Conservation (phyloP, 2,797 vertebrate genomes). For the Anguilla megastoma region DNA sequence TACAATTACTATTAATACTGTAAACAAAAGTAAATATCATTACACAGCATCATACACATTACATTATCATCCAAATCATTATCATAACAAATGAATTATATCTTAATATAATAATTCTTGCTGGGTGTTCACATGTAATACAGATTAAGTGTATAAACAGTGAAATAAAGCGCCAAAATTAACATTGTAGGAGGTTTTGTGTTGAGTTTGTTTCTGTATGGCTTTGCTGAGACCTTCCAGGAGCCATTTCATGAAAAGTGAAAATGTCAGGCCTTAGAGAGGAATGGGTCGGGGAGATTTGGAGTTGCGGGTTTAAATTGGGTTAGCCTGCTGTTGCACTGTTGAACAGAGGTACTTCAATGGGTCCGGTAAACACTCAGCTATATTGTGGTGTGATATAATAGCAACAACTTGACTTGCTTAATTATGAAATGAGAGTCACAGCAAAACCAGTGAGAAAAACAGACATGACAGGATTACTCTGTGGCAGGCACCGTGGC, state of each 20-base stretch:
- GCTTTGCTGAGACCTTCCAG: background rate
- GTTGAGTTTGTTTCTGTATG: background rate
- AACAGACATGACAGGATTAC: background rate
- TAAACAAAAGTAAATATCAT: too few species aligned
- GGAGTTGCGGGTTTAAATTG: background rate
- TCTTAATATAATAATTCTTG: too few species aligned
- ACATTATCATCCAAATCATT: too few species aligned
- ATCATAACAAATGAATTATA: too few species aligned
- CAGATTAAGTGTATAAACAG: too few species aligned
- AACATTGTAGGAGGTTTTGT: background rate
- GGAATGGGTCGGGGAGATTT: background rate
- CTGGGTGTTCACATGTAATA: too few species aligned
- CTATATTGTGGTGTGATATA: background rate
- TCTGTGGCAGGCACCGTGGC: background rate
- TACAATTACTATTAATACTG: too few species aligned
- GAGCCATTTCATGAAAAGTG: slow-evolving; percentile 2
- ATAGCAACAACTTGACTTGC: background rate
- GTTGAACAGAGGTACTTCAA: background rate
- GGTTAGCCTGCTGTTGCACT: background rate
- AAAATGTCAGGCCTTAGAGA: background rate
- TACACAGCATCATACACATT: too few species aligned
- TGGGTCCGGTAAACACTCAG: background rate
- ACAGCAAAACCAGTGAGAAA: background rate
- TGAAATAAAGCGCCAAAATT: background rate
- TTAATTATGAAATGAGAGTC: background rate